A percentile compares a stretch with the other conserved stretches of the same genome.
Conservation (phyloP, 2,888 invertebrate genomes). For the Drosophila paramelanica region DNA sequence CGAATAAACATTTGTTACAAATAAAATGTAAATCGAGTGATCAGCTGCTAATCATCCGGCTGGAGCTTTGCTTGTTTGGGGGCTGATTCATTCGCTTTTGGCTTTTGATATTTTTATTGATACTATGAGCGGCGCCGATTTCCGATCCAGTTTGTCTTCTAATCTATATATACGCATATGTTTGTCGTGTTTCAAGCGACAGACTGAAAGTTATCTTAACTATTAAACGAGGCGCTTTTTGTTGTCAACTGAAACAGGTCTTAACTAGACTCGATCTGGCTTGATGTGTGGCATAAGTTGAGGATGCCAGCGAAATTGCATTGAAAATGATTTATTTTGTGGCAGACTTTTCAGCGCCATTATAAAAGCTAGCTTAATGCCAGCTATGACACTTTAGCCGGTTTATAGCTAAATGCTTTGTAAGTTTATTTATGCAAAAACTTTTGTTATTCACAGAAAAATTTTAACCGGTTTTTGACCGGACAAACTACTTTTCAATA, state of each 20-base stretch:
- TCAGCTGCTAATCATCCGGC: slow-evolving; percentile 6
- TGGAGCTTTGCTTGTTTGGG: slow-evolving; percentile 4
- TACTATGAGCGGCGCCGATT: slow-evolving; percentile 26
- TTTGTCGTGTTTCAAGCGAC: slow-evolving; percentile 12
- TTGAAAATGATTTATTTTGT: not conserved
- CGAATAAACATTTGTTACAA: slow-evolving; percentile 64
- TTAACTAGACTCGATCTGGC: slow-evolving; percentile 12
- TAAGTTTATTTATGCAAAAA: no score
- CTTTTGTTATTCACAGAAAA: no score
- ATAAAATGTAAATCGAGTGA: slow-evolving; percentile 32
- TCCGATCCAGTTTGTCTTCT: slow-evolving; percentile 59
- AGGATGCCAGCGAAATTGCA: slow-evolving; percentile 18
- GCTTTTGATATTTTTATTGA: slow-evolving; percentile 61
- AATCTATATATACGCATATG: slow-evolving; percentile 20
- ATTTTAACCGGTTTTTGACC: no score
- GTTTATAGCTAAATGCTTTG: slow-evolving; percentile 5
- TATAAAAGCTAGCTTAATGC: not conserved
- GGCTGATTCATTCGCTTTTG: slow-evolving; percentile 11
- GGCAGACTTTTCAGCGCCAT: slow-evolving; percentile 45
- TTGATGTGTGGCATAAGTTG: slow-evolving; percentile 23
- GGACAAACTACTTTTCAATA: no score
- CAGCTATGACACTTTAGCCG: slow-evolving; percentile 19
- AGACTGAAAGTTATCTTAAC: slow-evolving; percentile 54
- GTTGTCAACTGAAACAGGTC: slow-evolving; percentile 58
- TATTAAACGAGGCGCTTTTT: slow-evolving; percentile 39